phyloP scores from a whole-genome alignment of 2,113 vertebrate species.

The Centropristis striata region DNA sequence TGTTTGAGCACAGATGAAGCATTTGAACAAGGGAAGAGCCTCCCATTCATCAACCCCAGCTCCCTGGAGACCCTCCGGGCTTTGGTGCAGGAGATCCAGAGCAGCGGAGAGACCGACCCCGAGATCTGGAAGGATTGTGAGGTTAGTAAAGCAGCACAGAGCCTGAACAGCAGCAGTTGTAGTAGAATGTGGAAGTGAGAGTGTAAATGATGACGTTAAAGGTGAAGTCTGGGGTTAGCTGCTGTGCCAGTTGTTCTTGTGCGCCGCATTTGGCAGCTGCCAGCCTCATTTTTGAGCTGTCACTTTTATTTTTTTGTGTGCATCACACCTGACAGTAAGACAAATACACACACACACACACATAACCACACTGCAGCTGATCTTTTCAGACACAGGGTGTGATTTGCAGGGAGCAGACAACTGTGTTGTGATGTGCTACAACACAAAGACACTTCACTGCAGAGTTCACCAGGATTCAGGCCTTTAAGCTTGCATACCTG shows the following conservation, averaged over 20 bases:
- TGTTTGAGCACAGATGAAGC: slow-evolving; percentile 83
- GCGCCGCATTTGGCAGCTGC: slow-evolving; percentile 36
- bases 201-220: neutral
- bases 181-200: neutral
- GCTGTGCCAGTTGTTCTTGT: slow-evolving; percentile 28
- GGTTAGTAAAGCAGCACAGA: slow-evolving; percentile 81
- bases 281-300: slow-evolving; percentile 57
- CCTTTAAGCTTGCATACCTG: slow-evolving; percentile 6
- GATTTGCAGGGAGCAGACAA: slow-evolving; percentile 50
- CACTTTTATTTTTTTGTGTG: slow-evolving; percentile 45
- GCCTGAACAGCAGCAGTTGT: neutral
- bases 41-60: slow-evolving; percentile 87
- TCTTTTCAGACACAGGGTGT: slow-evolving; percentile 49
- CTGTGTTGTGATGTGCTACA: slow-evolving; percentile 31
- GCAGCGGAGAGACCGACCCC: slow-evolving; percentile 84
- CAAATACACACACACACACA: neutral
- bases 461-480: slow-evolving; percentile 2
- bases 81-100: slow-evolving; percentile 91
- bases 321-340: slow-evolving; percentile 60
- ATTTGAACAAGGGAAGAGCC: slow-evolving; percentile 88
- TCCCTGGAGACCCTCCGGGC: slow-evolving; percentile 87
- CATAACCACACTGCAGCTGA: slow-evolving; percentile 61
- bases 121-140: slow-evolving; percentile 93
- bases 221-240: slow-evolving; percentile 29
- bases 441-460: slow-evolving; percentile 13